Evolutionary conservation across 2,797 vertebrate genomes (phyloP).

Genomic region (Malacoctenus gilli): DNA sequence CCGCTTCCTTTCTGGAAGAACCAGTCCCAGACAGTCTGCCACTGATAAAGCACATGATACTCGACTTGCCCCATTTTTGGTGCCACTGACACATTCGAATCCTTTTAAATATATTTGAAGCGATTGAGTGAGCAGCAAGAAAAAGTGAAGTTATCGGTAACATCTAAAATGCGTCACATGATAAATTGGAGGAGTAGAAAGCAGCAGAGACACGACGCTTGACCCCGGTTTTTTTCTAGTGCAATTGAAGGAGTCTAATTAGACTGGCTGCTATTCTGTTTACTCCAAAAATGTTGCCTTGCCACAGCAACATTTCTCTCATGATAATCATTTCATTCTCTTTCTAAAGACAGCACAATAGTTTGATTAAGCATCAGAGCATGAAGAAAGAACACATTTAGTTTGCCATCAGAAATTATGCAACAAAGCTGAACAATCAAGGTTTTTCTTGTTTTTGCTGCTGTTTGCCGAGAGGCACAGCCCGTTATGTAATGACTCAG

Average conservation of each 20-base stretch:
- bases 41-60: not conserved
- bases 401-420: conserved; percentile 27
- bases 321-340: conserved; percentile 5
- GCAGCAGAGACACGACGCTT: conserved; percentile 13
- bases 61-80: no score
- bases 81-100: no score
- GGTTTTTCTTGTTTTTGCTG: no score
- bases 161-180: no score
- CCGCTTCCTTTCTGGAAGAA: conserved; percentile 16
- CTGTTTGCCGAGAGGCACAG: no score
- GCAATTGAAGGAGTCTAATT: conserved; percentile 19
- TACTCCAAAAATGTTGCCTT: conserved; percentile 4
- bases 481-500: no score
- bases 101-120: no score
- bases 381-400: conserved; percentile 1
- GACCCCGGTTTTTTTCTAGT: conserved; percentile 10
- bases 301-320: not conserved
- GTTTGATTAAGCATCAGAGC: conserved; percentile 3
- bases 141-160: no score
- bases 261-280: conserved; percentile 5
- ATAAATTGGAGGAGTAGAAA: conserved; percentile 8
- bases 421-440: conserved; percentile 26
- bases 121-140: no score
- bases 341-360: conserved; percentile 3
- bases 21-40: not conserved